Evolutionary conservation across 1,140 invertebrate genomes (phyloP).

Genomic region (Calliopsis andreniformis): DNA sequence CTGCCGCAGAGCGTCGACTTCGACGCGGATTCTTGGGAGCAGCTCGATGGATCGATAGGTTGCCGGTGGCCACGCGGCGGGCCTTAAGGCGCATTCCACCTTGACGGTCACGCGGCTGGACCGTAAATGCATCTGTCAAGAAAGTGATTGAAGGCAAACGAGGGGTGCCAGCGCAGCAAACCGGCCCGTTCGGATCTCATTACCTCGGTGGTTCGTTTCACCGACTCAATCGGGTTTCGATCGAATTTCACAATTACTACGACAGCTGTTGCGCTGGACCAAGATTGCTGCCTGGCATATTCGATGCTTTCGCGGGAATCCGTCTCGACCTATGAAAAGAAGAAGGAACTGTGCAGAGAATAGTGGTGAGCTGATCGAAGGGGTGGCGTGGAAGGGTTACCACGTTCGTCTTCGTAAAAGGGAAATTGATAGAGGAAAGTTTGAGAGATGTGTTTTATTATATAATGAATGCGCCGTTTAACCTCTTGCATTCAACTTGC

Average conservation of each 20-base stretch:
- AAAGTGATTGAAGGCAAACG: constrained; percentile 79
- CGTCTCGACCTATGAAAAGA: too few relatives aligned
- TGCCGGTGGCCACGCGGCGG: constrained; percentile 8
- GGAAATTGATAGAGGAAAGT: too few relatives aligned
- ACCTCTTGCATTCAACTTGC: too few relatives aligned
- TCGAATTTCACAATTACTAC: constrained; percentile 78
- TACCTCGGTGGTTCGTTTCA: constrained; percentile 73
- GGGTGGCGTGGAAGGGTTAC: too few relatives aligned
- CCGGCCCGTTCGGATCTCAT: constrained; percentile 69
- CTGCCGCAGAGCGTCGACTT: not conserved
- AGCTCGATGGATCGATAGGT: constrained; percentile 57
- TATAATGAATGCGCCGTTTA: too few relatives aligned
- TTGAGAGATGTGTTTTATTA: too few relatives aligned
- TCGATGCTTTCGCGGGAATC: constrained; percentile 22
- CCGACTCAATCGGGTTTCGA: constrained; percentile 72
- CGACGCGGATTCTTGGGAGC: constrained; percentile 19
- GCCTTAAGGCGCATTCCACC: constrained; percentile 72
- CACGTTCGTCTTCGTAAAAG: too few relatives aligned
- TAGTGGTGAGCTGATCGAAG: too few relatives aligned
- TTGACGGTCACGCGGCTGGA: constrained; percentile 70
- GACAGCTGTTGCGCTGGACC: constrained; percentile 65
- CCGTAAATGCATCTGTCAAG: constrained; percentile 79
- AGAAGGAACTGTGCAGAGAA: too few relatives aligned
- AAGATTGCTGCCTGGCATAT: constrained; percentile 10
- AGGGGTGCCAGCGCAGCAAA: constrained; percentile 59